A percentile compares a stretch with the other conserved stretches of the same genome.
phyloP scores from a whole-genome alignment of 2,888 invertebrate genomes.

The Zygogramma bicolorata region DNA sequence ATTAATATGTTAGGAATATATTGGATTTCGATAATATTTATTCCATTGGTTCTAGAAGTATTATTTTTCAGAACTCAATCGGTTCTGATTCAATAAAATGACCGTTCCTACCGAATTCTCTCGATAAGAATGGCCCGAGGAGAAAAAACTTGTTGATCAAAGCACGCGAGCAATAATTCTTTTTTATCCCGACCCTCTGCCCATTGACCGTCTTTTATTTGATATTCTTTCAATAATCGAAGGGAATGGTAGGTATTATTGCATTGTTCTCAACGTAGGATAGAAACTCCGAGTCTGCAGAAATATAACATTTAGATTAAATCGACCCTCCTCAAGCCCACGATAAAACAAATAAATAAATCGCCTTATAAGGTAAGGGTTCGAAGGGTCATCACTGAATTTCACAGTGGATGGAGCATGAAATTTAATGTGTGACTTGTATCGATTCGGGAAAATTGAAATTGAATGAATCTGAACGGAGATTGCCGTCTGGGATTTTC shows the following conservation, averaged over 20 bases:
- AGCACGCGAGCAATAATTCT: neutral
- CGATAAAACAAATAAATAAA: constrained; percentile 39
- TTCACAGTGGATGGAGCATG: constrained; percentile 40
- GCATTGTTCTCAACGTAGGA: constrained; percentile 23
- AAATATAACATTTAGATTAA: constrained; percentile 34
- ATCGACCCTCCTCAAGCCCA: constrained; percentile 21
- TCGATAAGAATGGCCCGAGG: neutral
- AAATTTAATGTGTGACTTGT: constrained; percentile 43
- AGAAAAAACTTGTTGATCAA: neutral
- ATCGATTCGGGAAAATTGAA: constrained; percentile 33
- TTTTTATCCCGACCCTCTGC: neutral
- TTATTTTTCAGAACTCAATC: neutral
- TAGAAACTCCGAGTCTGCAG: constrained; percentile 22
- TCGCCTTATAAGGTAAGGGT: constrained; percentile 33
- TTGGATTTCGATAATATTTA: too few relatives aligned
- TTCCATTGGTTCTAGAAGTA: neutral
- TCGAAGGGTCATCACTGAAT: constrained; percentile 39
- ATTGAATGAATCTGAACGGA: neutral
- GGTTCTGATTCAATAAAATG: neutral
- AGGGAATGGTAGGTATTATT: constrained; percentile 11
- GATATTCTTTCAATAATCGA: constrained; percentile 28
- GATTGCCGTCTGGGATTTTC: neutral
- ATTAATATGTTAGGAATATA: too few relatives aligned
- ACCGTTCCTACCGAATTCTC: neutral
- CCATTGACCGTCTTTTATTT: neutral